A percentile compares a stretch with the other conserved stretches of the same genome.
phyloP scores from a whole-genome alignment of 2,888 invertebrate genomes.

The Cryptocheilus praepositus region DNA sequence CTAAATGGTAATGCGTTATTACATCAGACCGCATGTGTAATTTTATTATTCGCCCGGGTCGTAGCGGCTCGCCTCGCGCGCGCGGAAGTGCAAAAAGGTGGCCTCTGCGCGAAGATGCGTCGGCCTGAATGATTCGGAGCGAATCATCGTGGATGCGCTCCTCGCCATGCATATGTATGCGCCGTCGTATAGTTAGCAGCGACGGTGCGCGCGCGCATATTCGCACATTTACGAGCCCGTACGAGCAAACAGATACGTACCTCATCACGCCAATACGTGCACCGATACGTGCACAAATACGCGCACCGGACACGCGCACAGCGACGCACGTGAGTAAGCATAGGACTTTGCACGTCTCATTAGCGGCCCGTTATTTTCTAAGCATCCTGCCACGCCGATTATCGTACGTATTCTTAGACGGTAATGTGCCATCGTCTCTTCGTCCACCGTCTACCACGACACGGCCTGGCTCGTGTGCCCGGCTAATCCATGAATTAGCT shows the following conservation, averaged over 20 bases:
- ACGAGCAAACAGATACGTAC: not conserved
- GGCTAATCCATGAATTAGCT: constrained; percentile 46
- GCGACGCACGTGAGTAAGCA: constrained; percentile 28
- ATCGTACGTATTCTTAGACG: constrained; percentile 29
- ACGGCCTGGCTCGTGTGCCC: constrained; percentile 24
- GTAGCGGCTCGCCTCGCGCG: constrained; percentile 14
- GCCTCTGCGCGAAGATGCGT: constrained; percentile 14
- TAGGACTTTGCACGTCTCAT: constrained; percentile 36
- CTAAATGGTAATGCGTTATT: constrained; percentile 53
- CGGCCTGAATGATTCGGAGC: constrained; percentile 24
- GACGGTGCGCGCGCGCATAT: not conserved
- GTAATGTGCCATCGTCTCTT: constrained; percentile 11
- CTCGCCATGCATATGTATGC: too few relatives aligned
- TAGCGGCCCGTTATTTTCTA: constrained; percentile 45
- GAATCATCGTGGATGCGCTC: constrained; percentile 15
- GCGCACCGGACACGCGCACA: constrained; percentile 17
- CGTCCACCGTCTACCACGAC: not conserved
- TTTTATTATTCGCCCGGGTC: constrained; percentile 30
- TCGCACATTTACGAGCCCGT: not conserved
- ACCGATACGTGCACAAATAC: too few relatives aligned
- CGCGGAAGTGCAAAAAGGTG: constrained; percentile 25
- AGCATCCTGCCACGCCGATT: constrained; percentile 42
- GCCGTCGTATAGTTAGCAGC: too few relatives aligned
- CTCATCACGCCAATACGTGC: constrained; percentile 9
- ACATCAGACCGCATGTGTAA: constrained; percentile 29